Percentiles rank a stretch among this genome's conserved stretches.
These are phyloP conservation scores for Meriones unguiculatus DNA, from an alignment of 2,113 vertebrate genomes.

Conservation along the genomic window DNA sequence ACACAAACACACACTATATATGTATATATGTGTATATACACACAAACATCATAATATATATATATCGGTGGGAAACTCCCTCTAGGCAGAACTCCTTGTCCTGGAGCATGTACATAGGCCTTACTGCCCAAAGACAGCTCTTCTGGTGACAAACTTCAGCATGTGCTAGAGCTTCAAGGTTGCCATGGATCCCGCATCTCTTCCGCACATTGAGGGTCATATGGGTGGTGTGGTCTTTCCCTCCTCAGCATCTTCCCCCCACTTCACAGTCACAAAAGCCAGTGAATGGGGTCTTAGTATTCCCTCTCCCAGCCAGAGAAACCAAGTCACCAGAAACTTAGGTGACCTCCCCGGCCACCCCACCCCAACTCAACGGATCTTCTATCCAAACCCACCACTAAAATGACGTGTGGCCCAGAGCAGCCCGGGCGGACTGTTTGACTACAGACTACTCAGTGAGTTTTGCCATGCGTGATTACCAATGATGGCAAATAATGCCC, in stretches of 20 bases:
- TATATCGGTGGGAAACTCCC: not conserved
- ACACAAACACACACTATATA: not conserved
- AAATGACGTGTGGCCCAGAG: not conserved
- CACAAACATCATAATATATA: not conserved
- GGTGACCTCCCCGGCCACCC: not conserved
- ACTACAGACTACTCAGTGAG: no score
- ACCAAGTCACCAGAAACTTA: not conserved
- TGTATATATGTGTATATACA: not conserved
- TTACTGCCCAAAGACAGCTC: not conserved
- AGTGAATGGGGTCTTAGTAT: not conserved
- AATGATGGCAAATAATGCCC: not conserved
- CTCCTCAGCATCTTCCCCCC: not conserved
- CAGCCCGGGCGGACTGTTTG: not conserved
- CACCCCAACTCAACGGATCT: not conserved
- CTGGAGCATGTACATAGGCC: not conserved
- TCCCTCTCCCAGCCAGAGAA: not conserved
- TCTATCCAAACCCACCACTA: not conserved
- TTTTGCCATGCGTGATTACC: not conserved
- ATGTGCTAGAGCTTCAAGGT: not conserved
- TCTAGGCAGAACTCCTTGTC: not conserved
- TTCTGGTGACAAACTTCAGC: not conserved
- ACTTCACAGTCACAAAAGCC: not conserved
- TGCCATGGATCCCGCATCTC: not conserved
- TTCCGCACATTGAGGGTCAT: not conserved
- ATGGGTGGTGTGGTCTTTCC: not conserved